Evolutionary conservation across 2,888 invertebrate genomes (phyloP).

Genomic region (Zygaena filipendulae): DNA sequence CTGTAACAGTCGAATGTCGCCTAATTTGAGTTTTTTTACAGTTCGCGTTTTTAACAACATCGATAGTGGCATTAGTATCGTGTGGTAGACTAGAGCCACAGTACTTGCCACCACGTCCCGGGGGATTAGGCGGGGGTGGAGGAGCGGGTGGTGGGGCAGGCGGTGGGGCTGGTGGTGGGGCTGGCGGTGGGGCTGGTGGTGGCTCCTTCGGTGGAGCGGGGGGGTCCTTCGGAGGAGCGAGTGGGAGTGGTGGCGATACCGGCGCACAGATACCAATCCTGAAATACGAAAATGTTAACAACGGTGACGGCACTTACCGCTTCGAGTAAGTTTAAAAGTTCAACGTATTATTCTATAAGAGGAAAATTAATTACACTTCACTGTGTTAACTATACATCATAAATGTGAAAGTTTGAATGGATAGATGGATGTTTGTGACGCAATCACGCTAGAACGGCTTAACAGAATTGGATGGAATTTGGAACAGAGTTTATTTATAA

Average conservation of each 20-base stretch:
- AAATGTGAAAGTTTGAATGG: too few species aligned
- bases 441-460: too few species aligned
- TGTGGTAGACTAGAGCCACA: slow-evolving; percentile 44
- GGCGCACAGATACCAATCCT: slow-evolving; percentile 66
- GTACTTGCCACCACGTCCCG: slow-evolving; percentile 33
- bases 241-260: slow-evolving; percentile 31
- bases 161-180: slow-evolving; percentile 20
- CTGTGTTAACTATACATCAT: too few species aligned
- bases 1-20: too few species aligned
- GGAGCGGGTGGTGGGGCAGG: slow-evolving; percentile 20
- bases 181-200: slow-evolving; percentile 21
- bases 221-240: slow-evolving; percentile 11
- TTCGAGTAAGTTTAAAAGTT: slow-evolving; percentile 71
- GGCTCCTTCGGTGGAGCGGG: slow-evolving; percentile 16
- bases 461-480: too few species aligned
- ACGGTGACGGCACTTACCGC: slow-evolving; percentile 73
- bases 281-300: slow-evolving; percentile 72
- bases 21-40: too few species aligned
- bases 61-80: slow-evolving; percentile 35
- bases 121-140: slow-evolving; percentile 23
- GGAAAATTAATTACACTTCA: too few species aligned
- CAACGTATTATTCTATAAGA: too few species aligned
- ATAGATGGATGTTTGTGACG: too few species aligned
- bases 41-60: slow-evolving; percentile 25
- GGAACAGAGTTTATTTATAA: too few species aligned